Evolutionary conservation across 2,888 invertebrate species (phyloP).

Genomic region (Andricus quercusramuli): DNA sequence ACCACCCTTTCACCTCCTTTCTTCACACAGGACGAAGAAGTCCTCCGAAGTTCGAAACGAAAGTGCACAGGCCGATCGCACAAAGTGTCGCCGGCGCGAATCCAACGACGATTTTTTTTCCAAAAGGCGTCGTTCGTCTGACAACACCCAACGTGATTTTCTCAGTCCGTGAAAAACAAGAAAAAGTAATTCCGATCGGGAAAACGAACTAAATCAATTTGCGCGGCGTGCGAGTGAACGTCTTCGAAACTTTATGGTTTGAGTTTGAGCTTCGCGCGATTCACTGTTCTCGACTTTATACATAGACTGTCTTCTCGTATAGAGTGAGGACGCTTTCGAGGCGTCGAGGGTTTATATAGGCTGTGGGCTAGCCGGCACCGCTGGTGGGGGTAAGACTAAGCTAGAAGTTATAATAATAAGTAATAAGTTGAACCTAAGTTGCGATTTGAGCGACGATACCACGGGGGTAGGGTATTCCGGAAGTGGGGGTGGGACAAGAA

Average conservation of each 20-base stretch:
- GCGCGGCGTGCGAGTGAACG: not conserved
- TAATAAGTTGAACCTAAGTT: constrained; percentile 65
- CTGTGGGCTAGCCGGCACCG: constrained; percentile 66
- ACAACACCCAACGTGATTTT: constrained; percentile 5
- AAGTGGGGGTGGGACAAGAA: constrained; percentile 42
- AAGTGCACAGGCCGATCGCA: constrained; percentile 20
- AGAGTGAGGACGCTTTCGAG: constrained; percentile 74
- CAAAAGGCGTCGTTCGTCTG: constrained; percentile 21
- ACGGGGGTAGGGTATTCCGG: constrained; percentile 46
- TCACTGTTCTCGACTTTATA: constrained; percentile 66
- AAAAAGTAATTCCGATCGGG: not conserved
- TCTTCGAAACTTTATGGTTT: not conserved
- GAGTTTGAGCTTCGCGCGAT: constrained; percentile 47
- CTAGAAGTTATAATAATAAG: constrained; percentile 70
- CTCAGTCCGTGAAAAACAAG: not conserved
- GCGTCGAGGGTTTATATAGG: constrained; percentile 75
- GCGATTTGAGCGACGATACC: constrained; percentile 56
- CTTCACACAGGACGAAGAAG: constrained; percentile 33
- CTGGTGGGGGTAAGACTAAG: constrained; percentile 65
- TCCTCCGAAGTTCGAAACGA: constrained; percentile 14
- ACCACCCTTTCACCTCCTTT: constrained; percentile 19
- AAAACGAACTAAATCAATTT: constrained; percentile 9
- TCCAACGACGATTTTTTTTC: constrained; percentile 10
- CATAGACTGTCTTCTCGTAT: constrained; percentile 74
- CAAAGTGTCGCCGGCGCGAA: constrained; percentile 20